Evolutionary conservation across 2,888 invertebrate species (phyloP), one percentile per base, ranked within the genome.

Genomic region (Andrena bicolor): DNA sequence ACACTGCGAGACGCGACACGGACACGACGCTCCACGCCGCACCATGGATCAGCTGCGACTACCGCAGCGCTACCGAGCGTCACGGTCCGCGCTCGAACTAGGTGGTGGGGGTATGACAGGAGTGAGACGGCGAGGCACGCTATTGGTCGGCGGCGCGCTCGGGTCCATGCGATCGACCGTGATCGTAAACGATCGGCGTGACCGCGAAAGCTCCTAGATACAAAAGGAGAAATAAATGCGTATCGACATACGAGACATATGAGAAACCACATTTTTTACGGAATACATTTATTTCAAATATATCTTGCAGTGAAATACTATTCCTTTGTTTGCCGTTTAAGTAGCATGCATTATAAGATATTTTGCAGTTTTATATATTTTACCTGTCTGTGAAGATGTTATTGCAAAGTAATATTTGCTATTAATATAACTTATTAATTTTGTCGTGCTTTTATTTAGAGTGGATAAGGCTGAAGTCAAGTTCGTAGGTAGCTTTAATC

Each of bases 11-110:
- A 78, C 79, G 73, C 80, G 69, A 69, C 56, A 63, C 80, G 75
- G 61, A 72, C 77, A 65, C 66, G 56, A 77, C 76, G 63, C 60
- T 83, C 85, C 84, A 73, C 73, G 84, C 88, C 80, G 87, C 82
- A 76, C 86, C 82, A 85, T 88, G 89, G 90, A 92, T 92, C 92
- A 92, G 92, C 92, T 92, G 92, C 91, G 83, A 90, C 90, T 90
- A 87, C 75, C 65, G 79, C 83, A 83, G 85, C 89, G 89, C 86
- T 76, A 32, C 65, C 32, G 49, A 66, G 80, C 56, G 35, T 13
- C 13, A n/a, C 35, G 64, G 85, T 41, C 28, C 83, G 80, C 68
- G 73, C 16, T 4, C 2, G 61, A 76, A 83, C 83, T 74, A 77
- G 28, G 16, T 30, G 48, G 60, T 48, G 82, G 76, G 71, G 71